phyloP scores from a whole-genome alignment of 2,113 vertebrate species.

The Entelurus aequoreus region DNA sequence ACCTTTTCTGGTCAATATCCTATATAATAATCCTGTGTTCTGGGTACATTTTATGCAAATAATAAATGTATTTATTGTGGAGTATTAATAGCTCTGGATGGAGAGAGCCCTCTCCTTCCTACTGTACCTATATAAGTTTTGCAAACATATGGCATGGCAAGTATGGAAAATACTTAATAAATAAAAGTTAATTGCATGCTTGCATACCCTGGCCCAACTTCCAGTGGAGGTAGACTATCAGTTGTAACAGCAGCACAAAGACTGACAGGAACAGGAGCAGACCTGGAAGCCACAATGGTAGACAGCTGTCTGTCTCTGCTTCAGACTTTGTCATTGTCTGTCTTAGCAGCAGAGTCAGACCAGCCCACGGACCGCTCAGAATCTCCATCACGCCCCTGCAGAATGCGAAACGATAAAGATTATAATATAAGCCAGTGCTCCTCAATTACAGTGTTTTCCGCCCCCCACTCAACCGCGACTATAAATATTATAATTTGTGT shows the following conservation, averaged over 20 bases:
- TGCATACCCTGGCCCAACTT: conserved; percentile 51
- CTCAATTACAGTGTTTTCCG: too few species aligned
- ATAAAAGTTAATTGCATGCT: not conserved
- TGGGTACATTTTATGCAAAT: not conserved
- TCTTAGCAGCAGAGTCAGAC: conserved; percentile 50
- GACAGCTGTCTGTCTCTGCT: conserved; percentile 4
- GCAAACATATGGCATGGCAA: too few species aligned
- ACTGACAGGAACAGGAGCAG: conserved; percentile 51
- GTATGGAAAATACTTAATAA: not conserved
- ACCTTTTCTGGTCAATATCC: too few species aligned
- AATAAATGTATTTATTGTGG: not conserved
- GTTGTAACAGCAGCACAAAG: conserved; percentile 49
- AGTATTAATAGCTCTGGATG: not conserved
- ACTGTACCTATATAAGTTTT: not conserved
- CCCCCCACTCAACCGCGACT: too few species aligned
- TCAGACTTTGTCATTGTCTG: conserved; percentile 9
- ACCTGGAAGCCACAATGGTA: conserved; percentile 31
- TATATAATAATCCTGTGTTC: not conserved
- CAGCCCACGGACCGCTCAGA: conserved; percentile 52
- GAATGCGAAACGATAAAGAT: not conserved
- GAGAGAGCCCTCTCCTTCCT: not conserved
- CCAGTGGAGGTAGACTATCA: conserved; percentile 52
- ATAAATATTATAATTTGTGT: too few species aligned
- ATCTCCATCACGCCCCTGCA: conserved; percentile 44
- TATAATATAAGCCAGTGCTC: too few species aligned